These are phyloP conservation scores for Varanus salvator DNA, from an alignment of 2,113 vertebrate genomes.

Conservation along the genomic window DNA sequence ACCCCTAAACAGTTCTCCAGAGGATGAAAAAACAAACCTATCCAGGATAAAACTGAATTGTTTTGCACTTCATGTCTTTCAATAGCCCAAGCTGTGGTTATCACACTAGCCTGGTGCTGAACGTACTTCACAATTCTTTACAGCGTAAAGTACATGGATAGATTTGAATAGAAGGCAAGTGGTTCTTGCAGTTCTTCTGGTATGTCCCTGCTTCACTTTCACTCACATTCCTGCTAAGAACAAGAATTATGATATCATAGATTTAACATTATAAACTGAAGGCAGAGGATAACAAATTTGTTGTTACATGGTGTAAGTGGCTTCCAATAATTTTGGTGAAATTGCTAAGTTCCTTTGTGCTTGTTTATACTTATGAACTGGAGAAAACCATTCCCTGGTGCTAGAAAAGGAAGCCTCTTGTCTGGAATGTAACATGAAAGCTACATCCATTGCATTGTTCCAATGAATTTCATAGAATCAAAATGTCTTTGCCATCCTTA, in stretches of 20 bases:
- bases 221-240: conserved; percentile 25
- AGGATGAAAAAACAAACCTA: too few relatives aligned
- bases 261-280: background rate
- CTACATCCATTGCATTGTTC: background rate
- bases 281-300: background rate
- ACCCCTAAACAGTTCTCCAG: too few relatives aligned
- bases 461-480: background rate
- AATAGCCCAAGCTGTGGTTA: background rate
- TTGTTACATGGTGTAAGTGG: background rate
- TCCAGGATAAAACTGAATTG: too few relatives aligned
- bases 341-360: background rate
- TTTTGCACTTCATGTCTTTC: background rate
- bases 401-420: background rate
- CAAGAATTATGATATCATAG: background rate
- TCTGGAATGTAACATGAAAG: background rate
- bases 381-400: background rate
- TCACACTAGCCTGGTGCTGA: fast-evolving
- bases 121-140: fast-evolving
- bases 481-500: background rate
- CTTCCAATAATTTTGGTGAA: background rate
- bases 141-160: background rate
- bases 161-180: background rate
- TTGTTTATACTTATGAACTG: background rate
- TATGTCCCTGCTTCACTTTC: background rate
- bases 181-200: background rate